Evolutionary conservation across 2,113 vertebrate species (phyloP), one percentile per base, ranked within the genome.

Genomic region (Serinus canaria): DNA sequence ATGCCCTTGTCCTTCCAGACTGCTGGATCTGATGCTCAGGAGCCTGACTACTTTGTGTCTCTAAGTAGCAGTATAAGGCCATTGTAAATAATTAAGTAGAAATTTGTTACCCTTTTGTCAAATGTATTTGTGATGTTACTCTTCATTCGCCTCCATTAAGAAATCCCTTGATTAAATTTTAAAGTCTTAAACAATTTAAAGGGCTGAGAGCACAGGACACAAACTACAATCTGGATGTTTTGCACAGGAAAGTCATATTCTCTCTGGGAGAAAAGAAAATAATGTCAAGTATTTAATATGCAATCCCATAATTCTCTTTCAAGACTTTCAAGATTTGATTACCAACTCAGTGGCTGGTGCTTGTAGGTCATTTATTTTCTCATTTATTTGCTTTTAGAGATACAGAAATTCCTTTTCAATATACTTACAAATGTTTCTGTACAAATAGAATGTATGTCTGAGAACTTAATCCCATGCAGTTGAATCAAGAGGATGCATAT

Each of bases 121-220:
- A 98, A 98, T 98, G 97, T 98, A 97, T 98, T 98, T 98, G 97
- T 98, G 98, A 98, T 98, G 98, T 97, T 98, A 92, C 95, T 98
- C 96, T 98, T 98, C 97, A 97, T 96, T 89, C 19, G 24, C 96
- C 94, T 98, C 98, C 98, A 98, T 98, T 98, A 98, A 98, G 98
- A 98, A 98, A 98, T 98, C 97, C 92, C 98, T 98, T 98, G 98
- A 98, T 98, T 98, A 98, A 98, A 98, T 98, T 98, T 98, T 98
- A 98, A 98, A 98, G 97, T 98, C 98, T 98, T 98, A 98, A 98
- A 98, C 98, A 98, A 97, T 98, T 97, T 98, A 97, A 98, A 98
- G 93, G 97, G 95, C 98, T 98, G 97, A 98, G 94, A 98, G 97
- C 94, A 95, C 92, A 97, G 96, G 97, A 98, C 96, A 95, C 94